These are phyloP conservation scores for Glyptemys insculpta DNA, from an alignment of 2,797 vertebrate genomes.

Conservation along the genomic window DNA sequence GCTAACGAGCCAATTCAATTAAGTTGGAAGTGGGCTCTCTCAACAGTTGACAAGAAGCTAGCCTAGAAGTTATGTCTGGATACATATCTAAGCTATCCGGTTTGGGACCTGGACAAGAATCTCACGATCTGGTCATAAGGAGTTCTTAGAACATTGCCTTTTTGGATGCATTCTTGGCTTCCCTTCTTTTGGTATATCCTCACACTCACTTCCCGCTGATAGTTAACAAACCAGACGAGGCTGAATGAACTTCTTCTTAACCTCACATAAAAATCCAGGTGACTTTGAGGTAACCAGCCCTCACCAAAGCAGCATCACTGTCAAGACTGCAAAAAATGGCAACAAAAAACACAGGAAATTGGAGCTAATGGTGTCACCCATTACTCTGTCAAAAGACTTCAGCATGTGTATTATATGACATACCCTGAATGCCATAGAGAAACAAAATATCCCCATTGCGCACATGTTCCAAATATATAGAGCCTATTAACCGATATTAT, in stretches of 20 bases:
- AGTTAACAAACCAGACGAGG: not conserved
- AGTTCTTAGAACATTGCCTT: not conserved
- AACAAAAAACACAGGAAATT: no score
- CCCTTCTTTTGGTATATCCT: not conserved
- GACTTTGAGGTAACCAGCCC: not conserved
- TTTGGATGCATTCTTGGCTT: not conserved
- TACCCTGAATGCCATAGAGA: no score
- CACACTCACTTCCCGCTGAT: not conserved
- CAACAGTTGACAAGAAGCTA: no score
- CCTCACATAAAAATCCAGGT: not conserved
- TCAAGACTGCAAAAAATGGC: not conserved
- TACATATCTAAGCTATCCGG: not conserved
- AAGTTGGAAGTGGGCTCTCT: no score
- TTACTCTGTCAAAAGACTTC: no score
- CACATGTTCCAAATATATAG: no score
- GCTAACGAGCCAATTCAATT: no score
- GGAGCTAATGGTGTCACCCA: no score
- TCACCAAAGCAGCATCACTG: not conserved
- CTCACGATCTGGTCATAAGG: not conserved
- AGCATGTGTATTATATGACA: no score
- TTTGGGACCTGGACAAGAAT: not conserved
- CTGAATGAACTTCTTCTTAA: not conserved
- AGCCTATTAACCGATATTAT: not conserved
- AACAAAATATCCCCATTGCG: no score
- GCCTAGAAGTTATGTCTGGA: not conserved